Evolutionary conservation across 2,888 invertebrate genomes (phyloP), one percentile per base, ranked within the genome.

Genomic region (Lobophora halterata): DNA sequence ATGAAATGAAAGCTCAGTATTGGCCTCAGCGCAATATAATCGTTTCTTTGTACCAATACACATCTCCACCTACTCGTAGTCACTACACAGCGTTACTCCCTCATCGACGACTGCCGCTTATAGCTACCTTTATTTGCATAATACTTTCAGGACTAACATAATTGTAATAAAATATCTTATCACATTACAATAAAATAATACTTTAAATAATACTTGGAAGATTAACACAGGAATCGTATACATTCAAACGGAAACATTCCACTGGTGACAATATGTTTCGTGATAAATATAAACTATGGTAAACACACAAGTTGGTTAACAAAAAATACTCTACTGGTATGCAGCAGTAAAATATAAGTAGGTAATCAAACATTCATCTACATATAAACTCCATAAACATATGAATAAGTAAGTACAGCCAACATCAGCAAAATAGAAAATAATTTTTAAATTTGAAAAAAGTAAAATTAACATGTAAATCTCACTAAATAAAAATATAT

Each of bases 1-100:
- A 17, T 5, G 6, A 47, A 67, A 65, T 65, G 44, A 67, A 39
- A 26, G 37, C 10, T 24, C 45, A 31, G 24, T 10, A 63, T 75
- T 61, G 57, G 57, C 48, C 32, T 50, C 77, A 82, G 81, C 81
- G 72, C 79, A 80, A 75, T 85, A 81, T 85, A 85, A 79, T 85
- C 79, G 58, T 80, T 81, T 80, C 81, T 86, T 85, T 85, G 85
- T 86, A 83, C 83, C 76, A 81, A 81, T 71, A 79, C 81, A 80
- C 65, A 32, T 68, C 73, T 46, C 75, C 70, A 68, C 64, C 81
- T 83, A 82, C 73, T 30, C 77, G 65, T 70, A 72, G 58, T 49
- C 61, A 71, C 83, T 83, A 85, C 80, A 71, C 77, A 79, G 77
- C 79, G 64, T 80, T 67, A 79, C 82, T 80, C 69, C 68, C 74